phyloP scores from a whole-genome alignment of 2,113 vertebrate species.

The Gulo gulo region DNA sequence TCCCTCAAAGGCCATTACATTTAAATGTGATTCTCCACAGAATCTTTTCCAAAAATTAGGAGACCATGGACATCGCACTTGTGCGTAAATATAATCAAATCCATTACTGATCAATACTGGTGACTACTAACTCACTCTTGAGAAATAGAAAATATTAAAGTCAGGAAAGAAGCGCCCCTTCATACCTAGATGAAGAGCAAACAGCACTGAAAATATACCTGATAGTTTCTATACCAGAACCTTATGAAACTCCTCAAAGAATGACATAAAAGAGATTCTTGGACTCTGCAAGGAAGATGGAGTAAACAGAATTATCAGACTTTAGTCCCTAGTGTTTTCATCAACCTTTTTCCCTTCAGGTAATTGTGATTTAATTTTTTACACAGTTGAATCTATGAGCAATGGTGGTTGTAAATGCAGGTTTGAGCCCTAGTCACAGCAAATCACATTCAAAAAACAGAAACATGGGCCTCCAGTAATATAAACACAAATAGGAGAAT shows the following conservation, averaged over 20 bases:
- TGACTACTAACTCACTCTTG: not conserved
- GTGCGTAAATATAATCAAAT: not conserved
- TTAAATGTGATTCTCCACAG: not conserved
- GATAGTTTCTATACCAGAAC: not conserved
- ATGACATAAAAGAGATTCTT: not conserved
- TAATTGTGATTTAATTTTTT: slow-evolving; percentile 27
- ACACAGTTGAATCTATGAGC: not conserved
- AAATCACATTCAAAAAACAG: not conserved
- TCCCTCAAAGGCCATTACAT: not conserved
- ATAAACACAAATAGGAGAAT: not conserved
- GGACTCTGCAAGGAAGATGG: not conserved
- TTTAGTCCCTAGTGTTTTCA: not conserved
- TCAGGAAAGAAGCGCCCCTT: not conserved
- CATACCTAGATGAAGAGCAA: not conserved
- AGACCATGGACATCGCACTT: not conserved
- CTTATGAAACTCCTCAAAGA: not conserved
- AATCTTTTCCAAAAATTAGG: not conserved
- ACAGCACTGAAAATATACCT: not conserved
- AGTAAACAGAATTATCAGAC: not conserved
- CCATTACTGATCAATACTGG: not conserved
- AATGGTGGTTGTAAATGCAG: not conserved
- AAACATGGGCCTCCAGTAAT: not conserved
- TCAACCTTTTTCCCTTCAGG: not conserved
- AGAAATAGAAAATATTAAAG: not conserved
- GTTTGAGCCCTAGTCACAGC: not conserved